These are phyloP conservation scores for Microtus oregoni DNA, from an alignment of 2,113 vertebrate genomes.

Conservation along the genomic window DNA sequence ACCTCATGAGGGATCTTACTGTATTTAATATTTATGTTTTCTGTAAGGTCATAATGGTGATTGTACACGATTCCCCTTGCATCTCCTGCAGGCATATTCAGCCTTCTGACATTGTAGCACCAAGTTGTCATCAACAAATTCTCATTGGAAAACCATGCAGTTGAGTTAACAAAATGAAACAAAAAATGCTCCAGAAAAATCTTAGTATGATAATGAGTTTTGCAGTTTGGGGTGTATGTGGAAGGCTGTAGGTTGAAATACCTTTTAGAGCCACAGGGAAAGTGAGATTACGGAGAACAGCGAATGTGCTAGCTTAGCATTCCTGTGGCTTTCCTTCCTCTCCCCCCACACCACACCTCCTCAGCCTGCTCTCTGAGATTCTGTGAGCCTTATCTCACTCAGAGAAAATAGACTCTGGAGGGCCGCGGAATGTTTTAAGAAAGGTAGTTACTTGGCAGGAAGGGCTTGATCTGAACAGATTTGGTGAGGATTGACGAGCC, in stretches of 20 bases:
- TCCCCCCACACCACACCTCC: too few species aligned
- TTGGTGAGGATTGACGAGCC: constrained; percentile 7
- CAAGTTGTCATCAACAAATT: background rate
- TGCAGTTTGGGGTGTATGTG: background rate
- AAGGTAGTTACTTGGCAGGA: constrained; percentile 3
- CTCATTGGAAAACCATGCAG: background rate
- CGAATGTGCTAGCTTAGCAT: background rate
- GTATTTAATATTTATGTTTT: constrained; percentile 1
- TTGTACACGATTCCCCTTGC: constrained; percentile 11
- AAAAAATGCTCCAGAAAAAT: background rate
- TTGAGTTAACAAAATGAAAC: background rate
- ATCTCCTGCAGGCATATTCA: background rate
- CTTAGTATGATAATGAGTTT: background rate
- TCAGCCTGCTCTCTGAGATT: background rate
- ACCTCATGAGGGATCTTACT: background rate
- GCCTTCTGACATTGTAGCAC: background rate
- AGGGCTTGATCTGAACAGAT: constrained; percentile 8
- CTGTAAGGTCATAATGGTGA: background rate
- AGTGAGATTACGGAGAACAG: constrained; percentile 8
- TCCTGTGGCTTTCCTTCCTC: background rate
- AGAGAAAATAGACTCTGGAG: constrained; percentile 6
- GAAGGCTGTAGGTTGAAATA: background rate
- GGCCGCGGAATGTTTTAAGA: background rate
- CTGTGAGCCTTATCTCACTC: background rate
- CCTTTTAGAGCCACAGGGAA: background rate